Evolutionary conservation across 1,140 invertebrate species (phyloP), one percentile per base, ranked within the genome.

Genomic region (Platyscapa corneri): DNA sequence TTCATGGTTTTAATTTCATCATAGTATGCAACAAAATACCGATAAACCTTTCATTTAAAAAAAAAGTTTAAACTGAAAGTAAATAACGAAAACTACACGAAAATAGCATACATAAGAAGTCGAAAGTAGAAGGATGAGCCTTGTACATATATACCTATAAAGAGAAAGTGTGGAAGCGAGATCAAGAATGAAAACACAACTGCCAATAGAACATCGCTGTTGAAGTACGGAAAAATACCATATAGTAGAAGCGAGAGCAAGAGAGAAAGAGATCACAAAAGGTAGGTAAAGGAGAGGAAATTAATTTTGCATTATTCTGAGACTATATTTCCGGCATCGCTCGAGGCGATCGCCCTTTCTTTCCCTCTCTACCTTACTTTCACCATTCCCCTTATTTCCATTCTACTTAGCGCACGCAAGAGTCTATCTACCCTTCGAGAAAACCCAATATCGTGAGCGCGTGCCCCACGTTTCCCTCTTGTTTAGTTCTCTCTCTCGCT

Each of bases 251-350:
- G 82, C 64, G 70, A 81, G 74, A 80, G 86, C 80, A 85, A 86
- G 83, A 83, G 75, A 77, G 56, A 81, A 30, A 65, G 76, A 79
- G 77, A 83, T 82, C 39, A 37, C 53, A 49, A 77, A 64, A 87
- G 86, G 86, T 85, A 86, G 64, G 83, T 65, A 88, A 78, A 39
- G 53, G 56, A 83, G 78, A 89, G 88, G 88, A 89, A 89, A 89
- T 89, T 89, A 89, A 89, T 89, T 89, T 89, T 89, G 87, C 87
- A 89, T 89, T 89, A 89, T 89, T 88, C 87, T 85, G 84, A 85
- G 87, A 86, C 83, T 80, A 80, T 87, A 84, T 85, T 86, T 79
- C 79, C 72, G 49, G 79, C 72, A 37, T 30, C 37, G 70, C 84
- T 77, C n/a, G 46, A 49, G 88, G 88, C 87, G 82, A 85, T 87